These are phyloP conservation scores for Ailurus styani DNA, from an alignment of 2,113 vertebrate genomes.

Conservation along the genomic window DNA sequence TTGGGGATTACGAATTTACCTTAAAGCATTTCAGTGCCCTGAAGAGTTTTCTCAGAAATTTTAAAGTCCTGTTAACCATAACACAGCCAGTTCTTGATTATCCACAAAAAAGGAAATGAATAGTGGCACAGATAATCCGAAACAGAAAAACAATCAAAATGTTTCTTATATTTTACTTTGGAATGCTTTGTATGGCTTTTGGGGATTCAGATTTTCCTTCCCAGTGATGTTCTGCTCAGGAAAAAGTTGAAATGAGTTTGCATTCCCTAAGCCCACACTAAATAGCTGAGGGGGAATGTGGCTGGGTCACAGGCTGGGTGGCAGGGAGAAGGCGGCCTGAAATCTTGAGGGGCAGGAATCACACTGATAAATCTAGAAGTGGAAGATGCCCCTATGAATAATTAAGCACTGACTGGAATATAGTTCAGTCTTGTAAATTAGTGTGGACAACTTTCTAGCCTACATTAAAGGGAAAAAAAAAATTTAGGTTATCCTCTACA, in stretches of 20 bases:
- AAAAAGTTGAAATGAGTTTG: slow-evolving; percentile 68
- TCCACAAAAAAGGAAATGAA: slow-evolving; percentile 62
- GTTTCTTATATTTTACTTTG: slow-evolving; percentile 64
- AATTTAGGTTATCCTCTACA: neutral
- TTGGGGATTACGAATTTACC: slow-evolving; percentile 71
- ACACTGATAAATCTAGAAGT: slow-evolving; percentile 11
- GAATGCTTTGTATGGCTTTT: slow-evolving; percentile 72
- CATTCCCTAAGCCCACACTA: slow-evolving; percentile 61
- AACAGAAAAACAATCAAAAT: slow-evolving; percentile 64
- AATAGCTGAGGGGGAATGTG: slow-evolving; percentile 36
- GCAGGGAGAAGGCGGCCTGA: slow-evolving; percentile 27
- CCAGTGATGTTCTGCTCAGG: slow-evolving; percentile 42
- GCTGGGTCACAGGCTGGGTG: slow-evolving; percentile 55
- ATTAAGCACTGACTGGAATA: slow-evolving; percentile 28
- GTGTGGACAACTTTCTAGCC: neutral
- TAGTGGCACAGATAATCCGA: slow-evolving; percentile 56
- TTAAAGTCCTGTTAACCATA: slow-evolving; percentile 35
- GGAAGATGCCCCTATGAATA: slow-evolving; percentile 28
- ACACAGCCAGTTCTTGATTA: slow-evolving; percentile 47
- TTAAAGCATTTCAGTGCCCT: slow-evolving; percentile 62
- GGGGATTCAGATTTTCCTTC: slow-evolving; percentile 48
- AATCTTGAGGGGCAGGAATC: slow-evolving; percentile 30
- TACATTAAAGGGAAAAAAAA: neutral
- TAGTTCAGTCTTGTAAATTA: slow-evolving; percentile 4
- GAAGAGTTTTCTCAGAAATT: slow-evolving; percentile 59